Evolutionary conservation across 1,140 invertebrate genomes (phyloP).

Genomic region (Tetragnatha versicolor): DNA sequence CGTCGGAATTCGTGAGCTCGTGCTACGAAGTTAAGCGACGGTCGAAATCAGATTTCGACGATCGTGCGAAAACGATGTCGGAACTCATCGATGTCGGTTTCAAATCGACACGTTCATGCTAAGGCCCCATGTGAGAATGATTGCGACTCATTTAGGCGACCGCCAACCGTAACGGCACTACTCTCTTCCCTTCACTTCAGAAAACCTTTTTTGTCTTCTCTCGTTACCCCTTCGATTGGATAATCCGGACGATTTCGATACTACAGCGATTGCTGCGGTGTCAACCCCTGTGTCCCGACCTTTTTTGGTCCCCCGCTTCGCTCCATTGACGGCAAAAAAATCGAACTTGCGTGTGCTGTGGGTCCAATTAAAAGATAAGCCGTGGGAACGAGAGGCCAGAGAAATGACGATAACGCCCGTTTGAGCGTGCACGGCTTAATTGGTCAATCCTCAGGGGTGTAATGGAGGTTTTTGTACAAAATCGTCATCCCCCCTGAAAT

Average conservation of each 20-base stretch:
- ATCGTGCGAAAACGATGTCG: no score
- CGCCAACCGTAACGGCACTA: constrained; percentile 13
- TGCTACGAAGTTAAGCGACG: no score
- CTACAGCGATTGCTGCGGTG: not conserved
- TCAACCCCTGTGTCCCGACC: not conserved
- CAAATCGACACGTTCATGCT: no score
- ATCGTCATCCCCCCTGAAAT: not conserved
- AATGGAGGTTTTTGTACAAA: constrained; percentile 10
- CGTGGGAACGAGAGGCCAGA: not conserved
- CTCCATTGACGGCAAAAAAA: no score
- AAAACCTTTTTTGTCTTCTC: not conserved
- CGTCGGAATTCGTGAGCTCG: no score
- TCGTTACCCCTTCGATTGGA: constrained; percentile 8
- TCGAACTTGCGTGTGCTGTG: constrained; percentile 2
- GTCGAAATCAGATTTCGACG: no score
- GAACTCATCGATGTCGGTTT: no score
- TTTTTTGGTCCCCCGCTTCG: not conserved
- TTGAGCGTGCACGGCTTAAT: constrained; percentile 2
- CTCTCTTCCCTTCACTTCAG: constrained; percentile 19
- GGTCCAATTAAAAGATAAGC: constrained; percentile 15
- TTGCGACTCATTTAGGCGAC: constrained; percentile 34
- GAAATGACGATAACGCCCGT: not conserved
- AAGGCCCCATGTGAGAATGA: constrained; percentile 18
- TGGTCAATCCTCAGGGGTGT: constrained; percentile 20
- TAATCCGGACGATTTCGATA: not conserved